Conservation (phyloP, 2,888 invertebrate species). For the Limenitis camilla region DNA sequence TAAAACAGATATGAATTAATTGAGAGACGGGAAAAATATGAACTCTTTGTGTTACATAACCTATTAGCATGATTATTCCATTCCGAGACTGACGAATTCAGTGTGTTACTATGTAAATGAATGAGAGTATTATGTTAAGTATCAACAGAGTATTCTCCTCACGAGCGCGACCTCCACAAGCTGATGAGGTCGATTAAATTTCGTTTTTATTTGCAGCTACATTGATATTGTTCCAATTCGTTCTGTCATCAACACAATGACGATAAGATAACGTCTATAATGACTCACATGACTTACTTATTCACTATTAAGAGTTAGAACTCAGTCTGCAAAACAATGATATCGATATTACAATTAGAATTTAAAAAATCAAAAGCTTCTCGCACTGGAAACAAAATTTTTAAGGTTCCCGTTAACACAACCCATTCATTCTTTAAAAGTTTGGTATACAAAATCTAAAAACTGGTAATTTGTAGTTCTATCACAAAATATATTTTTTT, state of each 20-base stretch:
- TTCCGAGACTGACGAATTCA: not conserved
- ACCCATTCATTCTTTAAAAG: no score
- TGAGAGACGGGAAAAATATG: no score
- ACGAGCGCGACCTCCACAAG: conserved; percentile 1
- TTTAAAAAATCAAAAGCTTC: no score
- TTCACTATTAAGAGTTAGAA: not conserved
- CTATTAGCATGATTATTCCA: no score
- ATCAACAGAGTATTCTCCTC: not conserved
- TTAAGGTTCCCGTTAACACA: no score
- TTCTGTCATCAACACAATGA: conserved; percentile 3
- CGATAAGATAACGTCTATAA: conserved; percentile 15
- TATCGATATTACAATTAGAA: no score
- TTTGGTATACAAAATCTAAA: no score
- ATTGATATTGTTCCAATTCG: not conserved
- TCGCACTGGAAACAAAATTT: no score
- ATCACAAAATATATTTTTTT: no score
- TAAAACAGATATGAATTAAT: no score
- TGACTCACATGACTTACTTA: conserved; percentile 6
- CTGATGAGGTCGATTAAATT: conserved; percentile 7
- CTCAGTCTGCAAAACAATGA: not conserved
- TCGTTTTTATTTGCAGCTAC: conserved; percentile 7
- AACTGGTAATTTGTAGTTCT: no score
- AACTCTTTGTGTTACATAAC: no score
- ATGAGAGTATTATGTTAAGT: not conserved
- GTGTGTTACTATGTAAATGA: not conserved